A percentile compares a stretch with the other conserved stretches of the same genome.
Evolutionary conservation across 2,888 invertebrate genomes (phyloP).

Genomic region (Ernsta delagoae): DNA sequence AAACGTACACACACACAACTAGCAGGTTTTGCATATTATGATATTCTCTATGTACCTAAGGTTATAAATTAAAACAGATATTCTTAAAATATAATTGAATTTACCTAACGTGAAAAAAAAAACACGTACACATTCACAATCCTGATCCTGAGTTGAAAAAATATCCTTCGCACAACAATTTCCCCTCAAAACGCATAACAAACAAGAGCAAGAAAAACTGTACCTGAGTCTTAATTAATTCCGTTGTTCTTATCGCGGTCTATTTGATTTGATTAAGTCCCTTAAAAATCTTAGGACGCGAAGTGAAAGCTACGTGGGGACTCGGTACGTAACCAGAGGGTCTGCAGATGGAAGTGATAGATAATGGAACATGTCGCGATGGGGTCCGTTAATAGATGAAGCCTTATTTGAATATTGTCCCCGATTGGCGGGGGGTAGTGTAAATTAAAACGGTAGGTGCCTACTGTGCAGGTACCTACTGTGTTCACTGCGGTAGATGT

Average conservation of each 20-base stretch:
- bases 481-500: slow-evolving; percentile 20
- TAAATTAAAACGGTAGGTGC: slow-evolving; percentile 73
- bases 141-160: slow-evolving; percentile 4
- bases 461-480: slow-evolving; percentile 64
- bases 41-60: too few relatives aligned
- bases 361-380: slow-evolving; percentile 77
- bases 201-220: slow-evolving; percentile 10
- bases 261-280: slow-evolving; percentile 45
- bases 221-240: slow-evolving; percentile 37
- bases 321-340: slow-evolving; percentile 61
- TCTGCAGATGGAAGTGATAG: slow-evolving; percentile 72
- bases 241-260: slow-evolving; percentile 35
- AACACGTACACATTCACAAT: too few relatives aligned
- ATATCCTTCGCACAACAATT: slow-evolving; percentile 1
- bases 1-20: too few relatives aligned
- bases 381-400: slow-evolving; percentile 80
- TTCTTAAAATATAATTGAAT: too few relatives aligned
- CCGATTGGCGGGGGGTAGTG: slow-evolving; percentile 74
- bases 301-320: slow-evolving; percentile 46
- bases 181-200: not conserved
- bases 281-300: slow-evolving; percentile 47
- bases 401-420: slow-evolving; percentile 83
- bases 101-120: too few relatives aligned
- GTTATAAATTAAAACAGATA: too few relatives aligned
- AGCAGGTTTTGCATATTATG: too few relatives aligned